Evolutionary conservation across 2,797 vertebrate species (phyloP), one percentile per base, ranked within the genome.

Genomic region (Hypotaenidia okinawae): DNA sequence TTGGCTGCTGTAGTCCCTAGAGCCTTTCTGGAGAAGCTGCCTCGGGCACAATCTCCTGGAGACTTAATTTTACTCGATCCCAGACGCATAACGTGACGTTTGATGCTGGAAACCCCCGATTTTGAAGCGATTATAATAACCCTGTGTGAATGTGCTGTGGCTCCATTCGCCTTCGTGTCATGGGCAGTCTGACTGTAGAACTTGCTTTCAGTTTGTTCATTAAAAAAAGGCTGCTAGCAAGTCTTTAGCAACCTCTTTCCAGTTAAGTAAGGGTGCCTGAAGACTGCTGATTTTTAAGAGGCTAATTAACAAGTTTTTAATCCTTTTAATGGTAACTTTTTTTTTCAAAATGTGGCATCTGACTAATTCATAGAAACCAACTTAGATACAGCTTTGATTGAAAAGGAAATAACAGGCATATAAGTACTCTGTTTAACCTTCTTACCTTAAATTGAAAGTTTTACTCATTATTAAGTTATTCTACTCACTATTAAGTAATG

Each of bases 301-400:
- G 32, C 77, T 72, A 33, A 24, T 75, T 75, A 35, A 55, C 61
- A 30, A 32, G 39, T 47, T 94, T 84, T 84, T 67, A 43, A 73
- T 72, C 19, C 2, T 5, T 73, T 92, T 62, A 61, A 27, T 81
- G 51, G 32, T 45, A 51, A 16, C 49, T 5, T 5, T 43, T 63
- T 85, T 66, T 78, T 61, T 66, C 41, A 90, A 61, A 76, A 24
- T 41, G 67, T 54, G 85, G 57, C 1, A 0, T 32, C 13, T 94
- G 95, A 91, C 67, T 94, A 89, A 95, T 87, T 77, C 33, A 43
- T 58, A 66, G 87, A 94, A 90, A 80, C 47, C 68, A 41, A 83
- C 87, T 79, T 81, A 70, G 68, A 25, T 90, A 30, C 15, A 23
- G 2, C 45, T 81, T 77, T 62, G 43, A 22, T 70, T 83, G 75